These are phyloP conservation scores for Malurus elegans DNA, from an alignment of 2,113 vertebrate genomes.

Conservation along the genomic window DNA sequence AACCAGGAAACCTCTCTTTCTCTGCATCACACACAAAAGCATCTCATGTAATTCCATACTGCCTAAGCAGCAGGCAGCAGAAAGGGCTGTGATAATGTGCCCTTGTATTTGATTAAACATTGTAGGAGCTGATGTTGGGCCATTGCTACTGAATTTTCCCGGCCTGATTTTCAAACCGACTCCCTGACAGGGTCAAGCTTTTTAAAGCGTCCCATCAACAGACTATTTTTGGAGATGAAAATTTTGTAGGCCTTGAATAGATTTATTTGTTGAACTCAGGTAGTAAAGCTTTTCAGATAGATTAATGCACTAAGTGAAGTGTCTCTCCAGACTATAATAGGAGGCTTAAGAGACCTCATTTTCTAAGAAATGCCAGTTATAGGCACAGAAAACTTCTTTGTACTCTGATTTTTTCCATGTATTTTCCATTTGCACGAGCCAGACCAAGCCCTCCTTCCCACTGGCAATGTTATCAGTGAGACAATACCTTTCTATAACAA, in stretches of 20 bases:
- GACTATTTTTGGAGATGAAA: not conserved
- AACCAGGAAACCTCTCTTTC: not conserved
- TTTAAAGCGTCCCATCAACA: not conserved
- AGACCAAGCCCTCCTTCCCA: not conserved
- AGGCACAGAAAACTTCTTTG: not conserved
- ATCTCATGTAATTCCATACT: not conserved
- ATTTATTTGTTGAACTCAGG: slow-evolving; percentile 33
- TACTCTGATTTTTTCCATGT: not conserved
- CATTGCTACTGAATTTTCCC: not conserved
- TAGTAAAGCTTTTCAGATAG: slow-evolving; percentile 4
- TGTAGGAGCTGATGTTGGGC: not conserved
- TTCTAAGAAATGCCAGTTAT: not conserved
- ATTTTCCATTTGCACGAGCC: slow-evolving; percentile 20
- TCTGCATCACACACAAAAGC: not conserved
- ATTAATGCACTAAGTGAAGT: slow-evolving; percentile 53
- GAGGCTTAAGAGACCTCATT: slow-evolving; percentile 7
- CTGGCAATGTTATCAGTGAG: slow-evolving; percentile 20
- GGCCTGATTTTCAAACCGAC: not conserved
- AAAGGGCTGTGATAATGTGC: not conserved
- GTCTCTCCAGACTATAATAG: slow-evolving; percentile 23
- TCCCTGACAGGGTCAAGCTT: not conserved
- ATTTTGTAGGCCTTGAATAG: not conserved
- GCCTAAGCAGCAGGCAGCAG: not conserved
- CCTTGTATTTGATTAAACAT: not conserved
- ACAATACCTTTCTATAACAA: slow-evolving; percentile 26